These are phyloP conservation scores for Haliaeetus leucogaster DNA, from an alignment of 2,113 vertebrate genomes.

Conservation along the genomic window DNA sequence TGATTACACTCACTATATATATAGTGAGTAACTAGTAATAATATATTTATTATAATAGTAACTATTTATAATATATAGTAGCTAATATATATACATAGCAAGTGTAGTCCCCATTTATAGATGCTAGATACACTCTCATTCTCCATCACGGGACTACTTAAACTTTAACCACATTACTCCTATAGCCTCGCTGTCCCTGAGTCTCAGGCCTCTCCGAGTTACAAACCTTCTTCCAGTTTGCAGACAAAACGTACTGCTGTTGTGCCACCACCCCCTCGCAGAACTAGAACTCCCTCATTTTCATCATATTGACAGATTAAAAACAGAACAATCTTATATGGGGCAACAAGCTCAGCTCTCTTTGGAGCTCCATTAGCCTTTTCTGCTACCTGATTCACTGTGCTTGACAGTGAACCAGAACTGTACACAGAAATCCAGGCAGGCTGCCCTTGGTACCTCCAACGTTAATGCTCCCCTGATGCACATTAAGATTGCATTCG, in stretches of 20 bases:
- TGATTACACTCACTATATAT: neutral
- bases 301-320: neutral
- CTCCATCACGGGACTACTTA: neutral
- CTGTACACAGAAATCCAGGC: neutral
- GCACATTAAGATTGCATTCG: neutral
- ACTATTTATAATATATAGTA: neutral
- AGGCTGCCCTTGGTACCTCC: neutral
- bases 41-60: neutral
- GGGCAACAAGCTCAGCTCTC: neutral
- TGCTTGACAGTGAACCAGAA: neutral
- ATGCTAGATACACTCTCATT: neutral
- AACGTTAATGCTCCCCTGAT: accelerated
- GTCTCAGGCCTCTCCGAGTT: neutral
- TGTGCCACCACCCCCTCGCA: neutral
- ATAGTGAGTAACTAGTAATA: neutral
- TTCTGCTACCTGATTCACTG: neutral
- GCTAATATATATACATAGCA: neutral
- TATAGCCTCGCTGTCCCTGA: accelerated
- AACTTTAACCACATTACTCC: neutral
- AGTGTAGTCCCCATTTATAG: neutral
- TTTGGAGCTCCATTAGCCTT: neutral
- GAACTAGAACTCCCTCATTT: neutral
- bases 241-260: accelerated
- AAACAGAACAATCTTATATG: neutral
- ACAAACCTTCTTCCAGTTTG: neutral